These are phyloP conservation scores for Tenthredo distinguenda DNA, from an alignment of 2,888 invertebrate genomes.

Conservation along the genomic window DNA sequence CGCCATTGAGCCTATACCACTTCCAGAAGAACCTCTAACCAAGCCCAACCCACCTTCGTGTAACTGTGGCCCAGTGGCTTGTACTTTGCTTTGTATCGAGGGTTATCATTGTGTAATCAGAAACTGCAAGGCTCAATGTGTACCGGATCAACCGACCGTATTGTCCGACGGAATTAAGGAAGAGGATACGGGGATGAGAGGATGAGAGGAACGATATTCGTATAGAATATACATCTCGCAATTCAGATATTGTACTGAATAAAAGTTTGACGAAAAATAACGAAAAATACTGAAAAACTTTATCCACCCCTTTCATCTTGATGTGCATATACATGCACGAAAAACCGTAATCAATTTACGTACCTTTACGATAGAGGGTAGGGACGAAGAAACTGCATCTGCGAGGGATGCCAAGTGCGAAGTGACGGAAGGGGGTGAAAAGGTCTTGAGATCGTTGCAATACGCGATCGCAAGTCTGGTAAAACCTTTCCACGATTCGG, in stretches of 20 bases:
- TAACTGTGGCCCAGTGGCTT: not conserved
- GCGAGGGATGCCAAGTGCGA: conserved; percentile 62
- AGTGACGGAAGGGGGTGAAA: conserved; percentile 56
- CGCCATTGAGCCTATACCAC: not conserved
- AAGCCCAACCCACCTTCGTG: too few species aligned
- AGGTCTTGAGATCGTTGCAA: conserved; percentile 59
- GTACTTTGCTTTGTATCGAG: not conserved
- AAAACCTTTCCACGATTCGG: conserved; percentile 70
- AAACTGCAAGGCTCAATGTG: not conserved
- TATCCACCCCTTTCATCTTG: not conserved
- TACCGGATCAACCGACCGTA: not conserved
- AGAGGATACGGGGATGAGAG: not conserved
- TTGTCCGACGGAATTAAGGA: not conserved
- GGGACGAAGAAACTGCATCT: conserved; percentile 55
- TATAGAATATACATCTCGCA: not conserved
- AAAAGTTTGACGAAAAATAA: not conserved
- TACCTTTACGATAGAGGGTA: conserved; percentile 11
- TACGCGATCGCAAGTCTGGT: conserved; percentile 66
- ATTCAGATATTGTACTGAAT: not conserved
- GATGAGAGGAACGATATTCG: not conserved
- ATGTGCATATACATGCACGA: not conserved
- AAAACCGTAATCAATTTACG: not conserved
- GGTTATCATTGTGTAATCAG: not conserved
- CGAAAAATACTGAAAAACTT: not conserved
- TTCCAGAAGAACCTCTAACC: too few species aligned